Evolutionary conservation across 2,888 invertebrate species (phyloP).

Genomic region (Physocephala rufipes): DNA sequence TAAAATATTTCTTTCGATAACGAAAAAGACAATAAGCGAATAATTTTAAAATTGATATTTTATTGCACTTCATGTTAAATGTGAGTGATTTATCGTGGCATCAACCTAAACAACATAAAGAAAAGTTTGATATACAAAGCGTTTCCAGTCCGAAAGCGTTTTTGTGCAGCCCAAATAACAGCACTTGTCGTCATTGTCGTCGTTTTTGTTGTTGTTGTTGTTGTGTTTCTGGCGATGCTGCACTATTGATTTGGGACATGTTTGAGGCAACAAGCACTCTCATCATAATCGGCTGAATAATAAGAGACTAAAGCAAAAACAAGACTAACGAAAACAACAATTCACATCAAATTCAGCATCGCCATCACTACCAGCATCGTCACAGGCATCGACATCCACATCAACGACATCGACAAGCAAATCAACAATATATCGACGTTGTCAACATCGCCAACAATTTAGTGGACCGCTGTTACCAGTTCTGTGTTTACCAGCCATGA

Average conservation of each 20-base stretch:
- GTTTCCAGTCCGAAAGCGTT: background rate
- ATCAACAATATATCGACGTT: too few relatives aligned
- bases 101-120: constrained; percentile 35
- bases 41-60: constrained; percentile 38
- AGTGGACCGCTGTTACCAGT: constrained; percentile 53
- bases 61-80: constrained; percentile 54
- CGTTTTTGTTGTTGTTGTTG: background rate
- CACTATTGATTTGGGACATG: background rate
- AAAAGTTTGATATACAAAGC: constrained; percentile 27
- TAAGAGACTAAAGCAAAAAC: constrained; percentile 29
- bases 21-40: constrained; percentile 15
- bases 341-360: constrained; percentile 17
- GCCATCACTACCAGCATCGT: constrained; percentile 5
- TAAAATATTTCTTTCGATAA: too few relatives aligned
- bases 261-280: constrained; percentile 28
- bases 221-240: background rate
- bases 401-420: constrained; percentile 33
- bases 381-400: constrained; percentile 43
- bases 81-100: constrained; percentile 64
- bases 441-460: constrained; percentile 42
- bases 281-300: background rate
- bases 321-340: constrained; percentile 42
- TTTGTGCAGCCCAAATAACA: background rate
- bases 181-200: background rate
- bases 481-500: constrained; percentile 62